Conservation (phyloP, 1,140 invertebrate species). For the Drosophila funebris region DNA sequence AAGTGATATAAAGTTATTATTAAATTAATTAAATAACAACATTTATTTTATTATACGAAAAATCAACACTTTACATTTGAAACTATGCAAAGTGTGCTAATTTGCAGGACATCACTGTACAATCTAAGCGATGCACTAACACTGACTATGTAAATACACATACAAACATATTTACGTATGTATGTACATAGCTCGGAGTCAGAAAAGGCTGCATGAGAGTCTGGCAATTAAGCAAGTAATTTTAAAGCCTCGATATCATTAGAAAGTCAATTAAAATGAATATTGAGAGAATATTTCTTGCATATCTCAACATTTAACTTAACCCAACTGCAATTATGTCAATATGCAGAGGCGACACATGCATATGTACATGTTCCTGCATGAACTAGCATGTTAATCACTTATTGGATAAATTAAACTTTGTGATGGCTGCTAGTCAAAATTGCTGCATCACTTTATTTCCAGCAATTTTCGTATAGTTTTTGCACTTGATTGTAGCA, state of each 20-base stretch:
- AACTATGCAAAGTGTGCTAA: neutral
- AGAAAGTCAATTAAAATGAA: constrained; percentile 14
- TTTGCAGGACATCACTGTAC: neutral
- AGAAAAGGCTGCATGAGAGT: neutral
- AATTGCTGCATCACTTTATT: constrained; percentile 57
- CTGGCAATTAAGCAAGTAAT: constrained; percentile 5
- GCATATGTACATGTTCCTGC: neutral
- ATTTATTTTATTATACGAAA: neutral
- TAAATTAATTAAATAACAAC: neutral
- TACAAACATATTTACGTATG: neutral
- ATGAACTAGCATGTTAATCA: constrained; percentile 34
- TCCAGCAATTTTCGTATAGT: constrained; percentile 29
- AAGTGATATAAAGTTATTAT: neutral
- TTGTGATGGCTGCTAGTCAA: constrained; percentile 34
- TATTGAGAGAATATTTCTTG: neutral
- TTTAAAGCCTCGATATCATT: constrained; percentile 5
- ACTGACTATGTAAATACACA: too few species aligned
- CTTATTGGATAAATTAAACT: constrained; percentile 40
- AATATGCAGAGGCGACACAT: neutral
- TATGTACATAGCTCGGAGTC: neutral
- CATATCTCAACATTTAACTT: neutral
- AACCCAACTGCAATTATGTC: neutral
- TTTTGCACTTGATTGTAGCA: constrained; percentile 21
- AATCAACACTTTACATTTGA: neutral
- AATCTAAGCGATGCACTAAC: too few species aligned